A percentile compares a stretch with the other conserved stretches of the same genome.
Evolutionary conservation across 2,797 vertebrate species (phyloP).

Genomic region (Rhinella marina): DNA sequence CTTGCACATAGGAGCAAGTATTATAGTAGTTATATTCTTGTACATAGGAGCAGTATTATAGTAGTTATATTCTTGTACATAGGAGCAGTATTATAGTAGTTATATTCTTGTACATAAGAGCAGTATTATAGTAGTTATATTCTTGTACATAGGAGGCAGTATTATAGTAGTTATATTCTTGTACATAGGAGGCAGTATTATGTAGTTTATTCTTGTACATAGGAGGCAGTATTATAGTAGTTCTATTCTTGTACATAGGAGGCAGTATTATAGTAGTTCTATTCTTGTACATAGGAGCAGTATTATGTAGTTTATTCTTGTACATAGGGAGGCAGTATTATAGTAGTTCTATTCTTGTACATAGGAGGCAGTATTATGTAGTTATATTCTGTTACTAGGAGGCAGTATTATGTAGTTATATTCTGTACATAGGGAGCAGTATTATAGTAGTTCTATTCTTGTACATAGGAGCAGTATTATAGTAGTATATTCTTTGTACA

Average conservation of each 20-base stretch:
- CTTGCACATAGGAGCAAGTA: no score
- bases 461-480: conserved; percentile 12
- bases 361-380: conserved; percentile 2
- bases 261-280: conserved; percentile 9
- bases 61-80: conserved; percentile 7
- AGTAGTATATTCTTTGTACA: conserved; percentile 12
- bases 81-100: conserved; percentile 9
- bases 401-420: not conserved
- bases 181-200: conserved; percentile 21
- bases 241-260: conserved; percentile 17
- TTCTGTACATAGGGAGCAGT: not conserved
- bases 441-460: not conserved
- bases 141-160: conserved; percentile 15
- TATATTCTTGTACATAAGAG: conserved; percentile 11
- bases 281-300: conserved; percentile 6
- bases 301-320: conserved; percentile 6
- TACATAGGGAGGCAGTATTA: not conserved
- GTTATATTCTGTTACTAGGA: not conserved
- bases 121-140: conserved; percentile 24
- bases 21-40: conserved; percentile 15
- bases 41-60: conserved; percentile 9
- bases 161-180: conserved; percentile 33
- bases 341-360: not conserved
- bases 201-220: conserved; percentile 20
- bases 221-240: conserved; percentile 15